These are phyloP conservation scores for Theropithecus gelada DNA, from an alignment of 2,113 vertebrate genomes.

Conservation along the genomic window DNA sequence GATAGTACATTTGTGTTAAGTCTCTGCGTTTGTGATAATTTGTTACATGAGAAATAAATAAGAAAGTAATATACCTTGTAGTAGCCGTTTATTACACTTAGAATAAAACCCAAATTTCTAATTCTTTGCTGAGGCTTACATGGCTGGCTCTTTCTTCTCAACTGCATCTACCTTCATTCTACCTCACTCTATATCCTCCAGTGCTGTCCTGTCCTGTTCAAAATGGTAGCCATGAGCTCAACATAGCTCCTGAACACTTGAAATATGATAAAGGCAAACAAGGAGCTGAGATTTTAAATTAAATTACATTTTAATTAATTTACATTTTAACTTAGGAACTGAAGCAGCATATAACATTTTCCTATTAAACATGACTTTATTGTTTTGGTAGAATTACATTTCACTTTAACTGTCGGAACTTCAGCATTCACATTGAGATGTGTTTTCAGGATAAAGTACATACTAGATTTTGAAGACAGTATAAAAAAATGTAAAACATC, in stretches of 20 bases:
- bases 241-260: not conserved
- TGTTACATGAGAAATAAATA: not conserved
- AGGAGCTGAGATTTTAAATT: not conserved
- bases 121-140: not conserved
- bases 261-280: not conserved
- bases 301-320: conserved; percentile 31
- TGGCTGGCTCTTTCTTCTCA: not conserved
- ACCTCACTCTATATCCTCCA: not conserved
- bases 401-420: not conserved
- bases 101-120: not conserved
- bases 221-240: not conserved
- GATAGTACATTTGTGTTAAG: not conserved
- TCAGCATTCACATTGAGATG: not conserved
- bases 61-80: not conserved
- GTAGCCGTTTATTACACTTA: not conserved
- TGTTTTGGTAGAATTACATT: conserved; percentile 14
- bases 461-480: conserved; percentile 1
- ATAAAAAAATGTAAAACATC: not conserved
- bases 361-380: not conserved
- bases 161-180: not conserved
- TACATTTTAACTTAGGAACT: conserved; percentile 44
- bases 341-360: conserved; percentile 13
- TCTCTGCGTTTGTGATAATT: not conserved
- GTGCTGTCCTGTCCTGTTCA: not conserved
- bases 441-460: not conserved